Conservation (phyloP, 2,888 invertebrate species). For the Eupithecia subumbrata region DNA sequence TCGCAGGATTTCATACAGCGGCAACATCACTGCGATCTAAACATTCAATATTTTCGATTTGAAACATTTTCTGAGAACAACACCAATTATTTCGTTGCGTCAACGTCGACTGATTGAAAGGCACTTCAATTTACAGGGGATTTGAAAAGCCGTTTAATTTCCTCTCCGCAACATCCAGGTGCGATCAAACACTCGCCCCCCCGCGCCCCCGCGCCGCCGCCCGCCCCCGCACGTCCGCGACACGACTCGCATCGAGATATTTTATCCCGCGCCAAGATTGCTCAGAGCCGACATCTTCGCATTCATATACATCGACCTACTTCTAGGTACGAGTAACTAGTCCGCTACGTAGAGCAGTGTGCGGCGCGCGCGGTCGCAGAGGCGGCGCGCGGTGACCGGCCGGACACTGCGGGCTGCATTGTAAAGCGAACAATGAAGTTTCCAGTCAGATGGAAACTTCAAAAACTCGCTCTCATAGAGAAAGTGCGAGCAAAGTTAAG, state of each 20-base stretch:
- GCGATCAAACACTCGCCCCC: neutral
- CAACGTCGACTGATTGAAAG: neutral
- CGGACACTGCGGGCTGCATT: no score
- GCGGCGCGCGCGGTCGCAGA: neutral
- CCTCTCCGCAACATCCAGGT: conserved; percentile 3
- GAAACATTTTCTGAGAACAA: neutral
- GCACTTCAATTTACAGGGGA: neutral
- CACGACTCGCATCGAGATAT: neutral
- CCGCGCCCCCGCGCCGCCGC: neutral
- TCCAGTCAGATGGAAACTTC: no score
- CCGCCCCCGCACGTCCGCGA: neutral
- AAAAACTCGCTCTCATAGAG: no score
- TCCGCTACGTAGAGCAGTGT: neutral
- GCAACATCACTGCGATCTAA: no score
- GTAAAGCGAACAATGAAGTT: no score
- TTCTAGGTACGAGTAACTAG: neutral
- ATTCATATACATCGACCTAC: neutral
- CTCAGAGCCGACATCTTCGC: neutral
- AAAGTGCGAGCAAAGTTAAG: no score
- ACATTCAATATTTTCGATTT: neutral
- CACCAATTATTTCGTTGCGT: neutral
- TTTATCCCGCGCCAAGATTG: neutral
- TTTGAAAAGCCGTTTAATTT: conserved; percentile 6
- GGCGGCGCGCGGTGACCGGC: neutral
- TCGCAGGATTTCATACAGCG: no score